Base-by-base conservation (phyloP, 64 coral and sea anemone genomes). In the Montipora sp. region DNA sequence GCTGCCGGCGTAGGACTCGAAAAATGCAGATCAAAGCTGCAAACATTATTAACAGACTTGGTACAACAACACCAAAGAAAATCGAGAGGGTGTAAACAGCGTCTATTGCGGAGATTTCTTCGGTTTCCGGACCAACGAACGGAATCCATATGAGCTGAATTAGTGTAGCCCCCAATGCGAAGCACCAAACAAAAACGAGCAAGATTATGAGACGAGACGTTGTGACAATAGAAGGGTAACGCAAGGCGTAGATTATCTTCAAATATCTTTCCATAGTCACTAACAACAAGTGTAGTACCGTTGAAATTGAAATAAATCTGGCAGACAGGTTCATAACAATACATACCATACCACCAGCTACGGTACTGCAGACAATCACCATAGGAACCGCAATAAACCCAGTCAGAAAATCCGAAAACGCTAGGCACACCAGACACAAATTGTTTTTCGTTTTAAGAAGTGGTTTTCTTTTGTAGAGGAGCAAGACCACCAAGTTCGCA, bases 211-310 rank as follows among this genome's bases (percentile, higher is more conserved):
- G 10, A 8, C 89, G 83, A 55, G 47, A 58, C 18, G 21, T 94
- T 1, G 68, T 92, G 4, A 92, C 80, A 43, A 83, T 21, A 20
- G 13, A 58, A 0, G 70, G 88, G 65, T 88, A 91, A 48, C 44
- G 75, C 78, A 97, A 88, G 6, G 92, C 92, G 4, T 94, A 84
- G 8, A 90, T 87, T 71, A 97, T 97, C 71, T 83, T 91, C 2
- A 89, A 67, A 81, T 97, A 94, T 57, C 95, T 78, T 59, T 97
- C 95, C n/a, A 88, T 58, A 51, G 95, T 94, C 1, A 94, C 92
- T 16, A 92, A 73, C 16, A 97, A 46, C 50, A 94, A 61, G 48
- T 97, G 89, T 47, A 97, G 43, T 27, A 94, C 93, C 1, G 95
- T 94, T 21, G 95, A 97, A 4, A 91, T 81, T 3, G 95, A 90